A percentile compares a stretch with the other conserved stretches of the same genome.
Conservation (phyloP, 1,140 invertebrate genomes). For the Macrotrachela quadricornifera region DNA sequence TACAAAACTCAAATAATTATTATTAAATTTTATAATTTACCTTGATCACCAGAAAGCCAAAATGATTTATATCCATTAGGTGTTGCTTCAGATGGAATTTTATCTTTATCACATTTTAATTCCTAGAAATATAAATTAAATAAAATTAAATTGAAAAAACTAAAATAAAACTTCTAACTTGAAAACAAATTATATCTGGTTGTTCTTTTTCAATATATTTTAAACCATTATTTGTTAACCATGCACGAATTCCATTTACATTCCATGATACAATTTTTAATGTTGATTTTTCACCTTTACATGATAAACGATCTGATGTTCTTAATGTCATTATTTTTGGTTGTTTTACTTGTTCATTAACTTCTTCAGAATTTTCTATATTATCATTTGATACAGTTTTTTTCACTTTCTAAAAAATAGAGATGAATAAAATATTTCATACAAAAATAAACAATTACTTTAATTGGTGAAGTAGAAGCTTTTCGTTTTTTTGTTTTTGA, state of each 20-base stretch:
- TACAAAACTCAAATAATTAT: neutral
- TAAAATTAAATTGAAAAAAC: no score
- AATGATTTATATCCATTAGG: neutral
- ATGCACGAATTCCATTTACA: constrained; percentile 70
- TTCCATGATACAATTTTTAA: constrained; percentile 53
- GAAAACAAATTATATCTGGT: constrained; percentile 74
- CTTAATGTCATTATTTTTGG: neutral
- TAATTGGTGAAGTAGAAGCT: no score
- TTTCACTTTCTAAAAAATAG: neutral
- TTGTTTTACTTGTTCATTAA: neutral
- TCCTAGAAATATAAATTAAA: constrained; percentile 22
- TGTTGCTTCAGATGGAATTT: constrained; percentile 53
- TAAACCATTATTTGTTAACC: constrained; percentile 50
- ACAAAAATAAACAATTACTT: no score
- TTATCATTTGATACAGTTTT: neutral
- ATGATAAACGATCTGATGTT: neutral
- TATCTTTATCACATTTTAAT: constrained; percentile 60
- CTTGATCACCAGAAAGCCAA: constrained; percentile 41
- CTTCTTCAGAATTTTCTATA: neutral
- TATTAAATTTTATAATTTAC: no score
- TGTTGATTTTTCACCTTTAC: constrained; percentile 4
- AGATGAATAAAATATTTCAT: no score
- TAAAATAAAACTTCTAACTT: constrained; percentile 33
- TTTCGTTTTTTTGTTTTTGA: no score
- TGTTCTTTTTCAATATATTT: constrained; percentile 56